Evolutionary conservation across 2,888 invertebrate genomes (phyloP), one percentile per base, ranked within the genome.

Genomic region (Amphipyra berbera): DNA sequence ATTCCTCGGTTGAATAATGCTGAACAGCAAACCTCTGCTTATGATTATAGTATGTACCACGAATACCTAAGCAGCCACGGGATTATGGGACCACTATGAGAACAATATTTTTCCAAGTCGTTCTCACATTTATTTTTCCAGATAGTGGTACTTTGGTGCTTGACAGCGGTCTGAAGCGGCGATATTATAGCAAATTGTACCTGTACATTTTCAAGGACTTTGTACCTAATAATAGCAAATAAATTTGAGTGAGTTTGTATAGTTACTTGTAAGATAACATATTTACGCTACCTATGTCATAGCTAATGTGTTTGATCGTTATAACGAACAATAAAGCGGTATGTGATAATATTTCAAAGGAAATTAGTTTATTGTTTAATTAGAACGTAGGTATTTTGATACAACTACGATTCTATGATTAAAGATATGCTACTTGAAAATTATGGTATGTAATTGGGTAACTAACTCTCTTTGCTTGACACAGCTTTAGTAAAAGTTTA

Each of bases 41-140:
- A 73, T 68, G 68, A 58, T 77, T 76, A 73, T 73, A 61, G 56
- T 61, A 65, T 68, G 61, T 63, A 63, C 40, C 56, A 21, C 46
- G 58, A 63, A 73, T 64, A 57, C 27, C 58, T 40, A 45, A 46
- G 10, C 61, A 61, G 55, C 61, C 49, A 37, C 56, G 57, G 41
- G 60, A 62, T 58, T 15, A 55, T 38, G 50, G n/a, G 57, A 15
- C 45, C 44, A 35, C 57, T 45, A 61, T 47, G 42, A 41, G 49
- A 45, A 73, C 49, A 54, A 69, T 67, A 73, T 69, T 55, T 73
- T 50, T 59, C 42, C 50, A 66, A 55, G 59, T 50, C 42, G 59
- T 50, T 47, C 30, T 67, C 59, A 35, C 59, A 59, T 68, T 66
- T 68, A 73, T 68, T 68, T 73, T 67, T 4, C 38, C 13, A 58